These are phyloP conservation scores for Polydrusus tereticollis DNA, from an alignment of 2,888 invertebrate genomes.

Conservation along the genomic window DNA sequence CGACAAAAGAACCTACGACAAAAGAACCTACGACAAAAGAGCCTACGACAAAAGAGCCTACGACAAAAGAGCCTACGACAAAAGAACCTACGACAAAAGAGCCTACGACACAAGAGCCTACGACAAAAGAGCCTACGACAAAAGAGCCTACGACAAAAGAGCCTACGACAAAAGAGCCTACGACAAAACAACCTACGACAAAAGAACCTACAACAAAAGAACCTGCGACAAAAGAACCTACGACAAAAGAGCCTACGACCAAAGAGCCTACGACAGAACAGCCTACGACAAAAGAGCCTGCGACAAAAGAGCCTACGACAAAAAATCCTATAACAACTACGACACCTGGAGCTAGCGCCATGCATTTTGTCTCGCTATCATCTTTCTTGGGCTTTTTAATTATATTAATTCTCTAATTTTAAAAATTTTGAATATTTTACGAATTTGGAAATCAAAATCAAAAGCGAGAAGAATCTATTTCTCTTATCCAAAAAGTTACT, in stretches of 20 bases:
- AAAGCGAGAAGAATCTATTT: no score
- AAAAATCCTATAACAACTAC: not conserved
- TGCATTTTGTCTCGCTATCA: not conserved
- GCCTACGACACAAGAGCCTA: not conserved
- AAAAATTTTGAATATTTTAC: not conserved
- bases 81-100: no score
- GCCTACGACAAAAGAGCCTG: not conserved
- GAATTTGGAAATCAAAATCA: no score
- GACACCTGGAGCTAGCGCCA: not conserved
- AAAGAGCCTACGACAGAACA: not conserved
- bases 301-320: not conserved
- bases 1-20: not conserved
- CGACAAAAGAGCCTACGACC: not conserved
- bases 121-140: not conserved
- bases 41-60: not conserved
- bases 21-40: no score
- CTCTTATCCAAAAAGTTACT: no score
- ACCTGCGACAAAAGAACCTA: not conserved
- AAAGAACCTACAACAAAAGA: not conserved
- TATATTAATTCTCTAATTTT: not conserved
- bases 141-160: not conserved
- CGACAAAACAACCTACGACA: no score
- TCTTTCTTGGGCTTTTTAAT: not conserved
- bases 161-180: not conserved
- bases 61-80: not conserved